phyloP scores from a whole-genome alignment of 1,140 invertebrate genomes.

The Formica selysi region DNA sequence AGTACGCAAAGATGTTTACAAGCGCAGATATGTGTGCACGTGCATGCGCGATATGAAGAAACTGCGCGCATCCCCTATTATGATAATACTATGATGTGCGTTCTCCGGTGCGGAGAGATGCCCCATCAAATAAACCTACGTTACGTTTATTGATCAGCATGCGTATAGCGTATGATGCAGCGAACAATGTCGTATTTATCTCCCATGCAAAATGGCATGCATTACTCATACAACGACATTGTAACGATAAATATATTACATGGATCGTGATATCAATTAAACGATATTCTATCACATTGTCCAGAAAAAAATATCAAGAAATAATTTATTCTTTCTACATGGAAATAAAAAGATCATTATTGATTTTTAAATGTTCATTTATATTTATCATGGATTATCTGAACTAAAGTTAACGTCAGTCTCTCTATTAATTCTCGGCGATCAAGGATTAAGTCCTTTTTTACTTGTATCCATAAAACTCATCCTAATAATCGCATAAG shows the following conservation, averaged over 20 bases:
- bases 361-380: neutral
- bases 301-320: neutral
- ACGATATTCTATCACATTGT: neutral
- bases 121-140: neutral
- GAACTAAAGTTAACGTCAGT: neutral
- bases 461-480: neutral
- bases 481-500: neutral
- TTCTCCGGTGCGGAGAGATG: neutral
- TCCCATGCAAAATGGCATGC: neutral
- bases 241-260: neutral
- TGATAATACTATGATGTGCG: neutral
- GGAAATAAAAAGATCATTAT: slow-evolving; percentile 1
- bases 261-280: neutral
- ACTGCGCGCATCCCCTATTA: slow-evolving; percentile 11
- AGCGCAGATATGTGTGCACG: neutral
- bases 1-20: slow-evolving; percentile 30
- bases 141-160: neutral
- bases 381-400: neutral
- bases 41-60: slow-evolving; percentile 3
- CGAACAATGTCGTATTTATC: neutral
- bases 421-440: neutral
- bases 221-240: neutral
- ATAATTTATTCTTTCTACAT: too few species aligned
- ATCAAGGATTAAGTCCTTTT: neutral
- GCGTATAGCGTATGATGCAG: neutral